Base-by-base conservation (phyloP, 2,797 vertebrate genomes). In the Enteromius trimaculatus region DNA sequence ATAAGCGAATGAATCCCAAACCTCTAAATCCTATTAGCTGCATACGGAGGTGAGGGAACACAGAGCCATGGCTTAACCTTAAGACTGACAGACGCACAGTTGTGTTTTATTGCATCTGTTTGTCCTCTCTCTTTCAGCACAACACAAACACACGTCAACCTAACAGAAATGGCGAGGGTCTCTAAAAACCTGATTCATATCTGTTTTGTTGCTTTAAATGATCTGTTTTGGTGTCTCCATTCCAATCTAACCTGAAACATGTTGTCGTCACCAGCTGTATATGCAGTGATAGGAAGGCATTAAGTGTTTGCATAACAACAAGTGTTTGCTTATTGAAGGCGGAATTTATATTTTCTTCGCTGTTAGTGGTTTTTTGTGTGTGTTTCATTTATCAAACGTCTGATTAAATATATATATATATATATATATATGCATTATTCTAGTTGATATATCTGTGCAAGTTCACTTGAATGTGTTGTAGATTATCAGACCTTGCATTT, bases 41-140 rank as follows among this genome's bases (percentile, higher is more conserved):
- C 66, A 47, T 44, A 72, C 39, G 19, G 70, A 79, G 71, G 49
- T 68, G 82, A 64, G 39, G 53, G 70, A 81, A 84, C 79, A 62
- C 79, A 34, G 79, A 86, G 47, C 77, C 69, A 55, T 17, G 55
- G 85, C 81, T 86, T 82, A 69, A 77, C 66, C 65, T 84, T 76
- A 86, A 84, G 64, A 70, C 79, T 82, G 84, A 82, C 76, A 81
- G 78, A 84, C 6, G 62, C 76, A 83, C 81, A 83, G 55, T 77
- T 64, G 70, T 44, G 79, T 69, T 83, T 68, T 83, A 83, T 83
- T 86, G 70, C 77, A 75, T 86, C 84, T 80, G 65, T 80, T 80
- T 77, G 76, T 77, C 58, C 68, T 60, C 23, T 34, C 44, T 76
- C 47, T 55, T 49, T 29, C 31, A 19, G 6, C 19, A 16, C 72